Percentiles rank a stretch among this genome's conserved stretches.
These are phyloP conservation scores for Hemiprocne comata DNA, from an alignment of 2,113 vertebrate genomes.

Conservation along the genomic window DNA sequence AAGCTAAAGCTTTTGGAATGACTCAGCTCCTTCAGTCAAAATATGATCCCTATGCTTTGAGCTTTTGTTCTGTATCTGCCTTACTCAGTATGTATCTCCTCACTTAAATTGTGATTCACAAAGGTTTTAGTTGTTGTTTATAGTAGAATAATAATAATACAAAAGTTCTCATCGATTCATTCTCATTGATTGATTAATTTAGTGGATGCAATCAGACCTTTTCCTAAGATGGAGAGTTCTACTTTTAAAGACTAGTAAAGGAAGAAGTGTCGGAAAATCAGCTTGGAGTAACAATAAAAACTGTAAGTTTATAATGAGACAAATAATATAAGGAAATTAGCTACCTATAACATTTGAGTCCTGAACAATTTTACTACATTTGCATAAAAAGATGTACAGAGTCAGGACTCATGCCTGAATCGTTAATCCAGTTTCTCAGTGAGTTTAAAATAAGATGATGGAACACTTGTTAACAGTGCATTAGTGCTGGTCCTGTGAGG, in stretches of 20 bases:
- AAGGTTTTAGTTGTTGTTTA: neutral
- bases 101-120: neutral
- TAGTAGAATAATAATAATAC: neutral
- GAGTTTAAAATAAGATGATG: neutral
- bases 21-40: neutral
- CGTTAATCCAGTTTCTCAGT: neutral
- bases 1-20: neutral
- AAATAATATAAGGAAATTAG: neutral
- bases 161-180: neutral
- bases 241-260: neutral
- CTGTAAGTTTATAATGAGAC: neutral
- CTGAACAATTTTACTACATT: neutral
- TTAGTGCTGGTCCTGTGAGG: neutral
- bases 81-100: neutral
- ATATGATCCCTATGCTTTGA: neutral
- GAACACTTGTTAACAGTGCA: neutral
- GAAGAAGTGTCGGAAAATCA: neutral
- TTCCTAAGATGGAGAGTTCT: neutral
- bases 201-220: neutral
- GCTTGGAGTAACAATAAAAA: neutral
- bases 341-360: neutral
- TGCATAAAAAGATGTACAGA: neutral
- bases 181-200: neutral
- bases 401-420: neutral
- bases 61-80: neutral